Conservation (phyloP, 2,888 invertebrate genomes). For the Campoplex capitator region DNA sequence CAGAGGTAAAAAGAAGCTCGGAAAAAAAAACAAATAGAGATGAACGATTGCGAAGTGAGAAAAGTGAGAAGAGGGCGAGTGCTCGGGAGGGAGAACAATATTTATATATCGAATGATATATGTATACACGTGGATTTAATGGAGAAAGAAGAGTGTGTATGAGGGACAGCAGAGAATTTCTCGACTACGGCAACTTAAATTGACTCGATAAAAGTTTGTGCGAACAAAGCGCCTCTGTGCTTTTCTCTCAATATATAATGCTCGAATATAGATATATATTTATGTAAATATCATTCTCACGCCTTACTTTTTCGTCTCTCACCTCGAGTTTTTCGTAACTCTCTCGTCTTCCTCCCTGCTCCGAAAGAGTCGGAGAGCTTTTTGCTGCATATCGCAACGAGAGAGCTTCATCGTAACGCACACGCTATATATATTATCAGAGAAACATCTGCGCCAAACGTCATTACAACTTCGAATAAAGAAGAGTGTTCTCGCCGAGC, state of each 20-base stretch:
- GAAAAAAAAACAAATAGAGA: neutral
- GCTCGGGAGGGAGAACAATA: constrained; percentile 31
- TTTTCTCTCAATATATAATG: constrained; percentile 57
- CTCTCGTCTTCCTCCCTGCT: constrained; percentile 31
- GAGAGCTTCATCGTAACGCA: constrained; percentile 41
- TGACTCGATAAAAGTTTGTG: constrained; percentile 84
- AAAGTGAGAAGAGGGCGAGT: constrained; percentile 30
- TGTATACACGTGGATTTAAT: neutral
- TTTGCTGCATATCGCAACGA: constrained; percentile 46
- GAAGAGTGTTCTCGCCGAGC: constrained; percentile 76
- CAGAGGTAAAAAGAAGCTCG: neutral
- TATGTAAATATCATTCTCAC: constrained; percentile 51
- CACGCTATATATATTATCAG: constrained; percentile 73
- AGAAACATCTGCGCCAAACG: constrained; percentile 85
- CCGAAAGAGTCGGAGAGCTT: constrained; percentile 8
- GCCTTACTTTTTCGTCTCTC: constrained; percentile 56
- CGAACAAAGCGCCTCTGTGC: constrained; percentile 81
- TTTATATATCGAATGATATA: constrained; percentile 14
- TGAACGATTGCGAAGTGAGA: constrained; percentile 34
- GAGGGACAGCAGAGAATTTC: constrained; percentile 68
- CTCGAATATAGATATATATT: constrained; percentile 5
- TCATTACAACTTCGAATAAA: constrained; percentile 85
- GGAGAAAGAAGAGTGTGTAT: constrained; percentile 53
- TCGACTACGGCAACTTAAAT: constrained; percentile 83
- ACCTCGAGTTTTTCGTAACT: constrained; percentile 49